Conservation (phyloP, 2,888 invertebrate genomes). For the Campoplex nolae region DNA sequence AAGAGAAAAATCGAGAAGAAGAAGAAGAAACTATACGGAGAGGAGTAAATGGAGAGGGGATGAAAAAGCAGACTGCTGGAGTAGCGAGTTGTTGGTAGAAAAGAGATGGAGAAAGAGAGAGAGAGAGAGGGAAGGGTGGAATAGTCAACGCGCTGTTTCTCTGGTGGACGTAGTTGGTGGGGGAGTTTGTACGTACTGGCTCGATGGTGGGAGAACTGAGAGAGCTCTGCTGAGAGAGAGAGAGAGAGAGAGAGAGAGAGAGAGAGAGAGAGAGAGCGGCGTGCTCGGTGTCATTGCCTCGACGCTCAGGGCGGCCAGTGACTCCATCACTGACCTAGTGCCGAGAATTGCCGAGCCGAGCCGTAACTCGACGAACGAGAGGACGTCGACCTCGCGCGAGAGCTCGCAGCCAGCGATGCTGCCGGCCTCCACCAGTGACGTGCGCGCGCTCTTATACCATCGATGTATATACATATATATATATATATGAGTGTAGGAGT, state of each 20-base stretch:
- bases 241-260: constrained; percentile 60
- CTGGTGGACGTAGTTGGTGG: constrained; percentile 74
- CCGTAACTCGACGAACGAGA: constrained; percentile 76
- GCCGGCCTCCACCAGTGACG: constrained; percentile 64
- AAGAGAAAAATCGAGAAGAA: constrained; percentile 1
- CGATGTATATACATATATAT: constrained; percentile 16
- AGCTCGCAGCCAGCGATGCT: constrained; percentile 78
- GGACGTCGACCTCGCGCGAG: constrained; percentile 79
- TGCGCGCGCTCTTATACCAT: constrained; percentile 56
- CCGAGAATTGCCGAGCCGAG: constrained; percentile 79
- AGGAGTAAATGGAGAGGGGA: constrained; percentile 24
- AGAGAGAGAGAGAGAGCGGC: constrained; percentile 70
- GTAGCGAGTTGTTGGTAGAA: constrained; percentile 45
- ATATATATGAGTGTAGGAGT: not conserved
- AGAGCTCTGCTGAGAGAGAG: constrained; percentile 42
- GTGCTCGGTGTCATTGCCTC: constrained; percentile 84
- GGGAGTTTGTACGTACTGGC: constrained; percentile 68
- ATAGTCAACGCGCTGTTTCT: constrained; percentile 61
- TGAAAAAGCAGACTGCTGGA: constrained; percentile 35
- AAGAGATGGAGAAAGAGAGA: constrained; percentile 56
- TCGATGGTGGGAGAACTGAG: constrained; percentile 31
- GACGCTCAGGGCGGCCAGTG: constrained; percentile 84
- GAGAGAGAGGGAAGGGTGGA: constrained; percentile 40
- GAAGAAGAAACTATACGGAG: not conserved
- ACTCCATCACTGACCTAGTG: constrained; percentile 85